Conservation (phyloP, 2,797 vertebrate genomes). For the Xenops minutus region DNA sequence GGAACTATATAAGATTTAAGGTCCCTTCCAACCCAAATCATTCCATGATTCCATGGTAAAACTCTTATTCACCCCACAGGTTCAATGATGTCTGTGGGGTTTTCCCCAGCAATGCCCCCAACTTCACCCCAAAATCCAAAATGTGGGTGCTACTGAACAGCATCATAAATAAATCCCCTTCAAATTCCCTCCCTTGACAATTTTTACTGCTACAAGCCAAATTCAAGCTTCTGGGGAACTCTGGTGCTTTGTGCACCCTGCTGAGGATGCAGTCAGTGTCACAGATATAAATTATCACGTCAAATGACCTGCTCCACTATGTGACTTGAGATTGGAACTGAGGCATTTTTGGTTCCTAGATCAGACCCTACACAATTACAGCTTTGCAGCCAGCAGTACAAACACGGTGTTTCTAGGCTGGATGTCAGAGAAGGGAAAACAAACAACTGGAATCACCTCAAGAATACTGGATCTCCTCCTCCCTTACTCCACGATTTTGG, state of each 20-base stretch:
- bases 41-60: neutral
- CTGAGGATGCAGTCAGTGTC: neutral
- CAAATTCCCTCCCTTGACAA: neutral
- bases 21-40: neutral
- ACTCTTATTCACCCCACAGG: rapidly evolving
- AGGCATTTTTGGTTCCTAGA: neutral
- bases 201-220: neutral
- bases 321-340: neutral
- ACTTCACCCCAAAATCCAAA: neutral
- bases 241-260: neutral
- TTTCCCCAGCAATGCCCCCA: neutral
- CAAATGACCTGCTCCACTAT: neutral
- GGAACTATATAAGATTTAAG: neutral
- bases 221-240: neutral
- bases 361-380: neutral
- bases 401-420: neutral
- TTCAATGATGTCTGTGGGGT: rapidly evolving
- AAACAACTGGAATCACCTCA: neutral
- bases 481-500: neutral
- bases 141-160: neutral
- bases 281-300: neutral
- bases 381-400: neutral
- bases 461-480: neutral
- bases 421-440: neutral
- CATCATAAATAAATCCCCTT: conserved; percentile 5